Evolutionary conservation across 2,797 vertebrate genomes (phyloP).

Genomic region (Chrosomus eos): DNA sequence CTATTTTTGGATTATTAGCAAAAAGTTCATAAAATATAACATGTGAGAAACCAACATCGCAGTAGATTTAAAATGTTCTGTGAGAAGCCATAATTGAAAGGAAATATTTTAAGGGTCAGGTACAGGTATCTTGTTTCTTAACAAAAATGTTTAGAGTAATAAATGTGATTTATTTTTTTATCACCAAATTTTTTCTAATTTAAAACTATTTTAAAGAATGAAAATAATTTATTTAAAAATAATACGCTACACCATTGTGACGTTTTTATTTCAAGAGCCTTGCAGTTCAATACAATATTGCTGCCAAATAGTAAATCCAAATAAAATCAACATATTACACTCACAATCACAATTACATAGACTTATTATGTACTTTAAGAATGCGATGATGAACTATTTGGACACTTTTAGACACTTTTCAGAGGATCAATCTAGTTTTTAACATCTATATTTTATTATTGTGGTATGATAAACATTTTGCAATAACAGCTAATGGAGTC

Average conservation of each 20-base stretch:
- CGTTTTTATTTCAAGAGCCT: conserved; percentile 23
- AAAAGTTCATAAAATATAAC: not conserved
- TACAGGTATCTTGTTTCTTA: conserved; percentile 7
- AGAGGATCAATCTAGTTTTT: conserved; percentile 67
- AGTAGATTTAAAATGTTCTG: conserved; percentile 2
- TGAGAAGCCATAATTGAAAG: conserved; percentile 44
- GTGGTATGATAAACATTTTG: conserved; percentile 75
- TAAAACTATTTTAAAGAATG: not conserved
- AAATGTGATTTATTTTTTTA: conserved; percentile 33
- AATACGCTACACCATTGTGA: not conserved
- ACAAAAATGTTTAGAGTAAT: conserved; percentile 1
- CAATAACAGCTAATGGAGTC: conserved; percentile 76
- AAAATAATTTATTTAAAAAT: not conserved
- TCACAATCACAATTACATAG: conserved; percentile 54
- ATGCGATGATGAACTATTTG: conserved; percentile 58
- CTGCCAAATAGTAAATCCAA: conserved; percentile 60
- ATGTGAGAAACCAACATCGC: not conserved
- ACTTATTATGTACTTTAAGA: conserved; percentile 53
- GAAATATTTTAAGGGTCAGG: conserved; percentile 24
- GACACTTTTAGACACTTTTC: conserved; percentile 63
- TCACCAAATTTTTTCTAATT: not conserved
- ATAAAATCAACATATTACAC: conserved; percentile 57
- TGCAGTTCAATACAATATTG: conserved; percentile 62
- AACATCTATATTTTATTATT: conserved; percentile 69
- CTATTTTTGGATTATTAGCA: conserved; percentile 2